Evolutionary conservation across 2,797 vertebrate genomes (phyloP).

Genomic region (Carapus acus): DNA sequence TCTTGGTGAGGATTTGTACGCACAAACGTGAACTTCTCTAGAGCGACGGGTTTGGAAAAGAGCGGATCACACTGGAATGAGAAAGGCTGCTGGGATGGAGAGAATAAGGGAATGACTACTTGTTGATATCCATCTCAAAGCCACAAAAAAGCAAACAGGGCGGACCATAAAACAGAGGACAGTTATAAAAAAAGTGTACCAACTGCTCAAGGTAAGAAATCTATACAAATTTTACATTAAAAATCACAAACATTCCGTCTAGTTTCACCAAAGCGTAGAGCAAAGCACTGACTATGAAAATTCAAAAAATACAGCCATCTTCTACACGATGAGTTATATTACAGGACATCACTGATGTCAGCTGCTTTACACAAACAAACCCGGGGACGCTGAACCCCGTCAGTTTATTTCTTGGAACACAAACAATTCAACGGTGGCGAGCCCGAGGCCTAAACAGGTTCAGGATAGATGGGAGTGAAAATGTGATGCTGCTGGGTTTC

Average conservation of each 20-base stretch:
- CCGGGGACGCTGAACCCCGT: constrained; percentile 48
- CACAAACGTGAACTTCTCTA: constrained; percentile 11
- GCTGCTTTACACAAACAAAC: constrained; percentile 92
- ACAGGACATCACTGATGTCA: constrained; percentile 99
- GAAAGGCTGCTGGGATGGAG: constrained; percentile 33
- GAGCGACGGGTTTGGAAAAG: constrained; percentile 17
- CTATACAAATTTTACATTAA: constrained; percentile 91
- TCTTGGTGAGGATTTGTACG: constrained; percentile 8
- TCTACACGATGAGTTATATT: constrained; percentile 80
- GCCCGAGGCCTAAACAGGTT: constrained; percentile 25
- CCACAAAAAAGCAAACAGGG: constrained; percentile 40
- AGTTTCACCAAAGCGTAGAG: constrained; percentile 72
- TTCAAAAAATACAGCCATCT: constrained; percentile 92
- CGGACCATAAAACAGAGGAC: constrained; percentile 50
- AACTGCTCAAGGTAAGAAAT: constrained; percentile 91
- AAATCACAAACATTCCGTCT: constrained; percentile 77
- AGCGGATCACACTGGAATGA: constrained; percentile 35
- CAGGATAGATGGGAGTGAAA: constrained; percentile 37
- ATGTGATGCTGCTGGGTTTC: constrained; percentile 49
- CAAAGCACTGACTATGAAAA: constrained; percentile 83
- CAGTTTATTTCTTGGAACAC: constrained; percentile 75
- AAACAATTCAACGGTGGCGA: constrained; percentile 29
- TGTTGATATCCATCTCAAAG: constrained; percentile 41
- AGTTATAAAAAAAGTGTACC: constrained; percentile 76
- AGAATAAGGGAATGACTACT: constrained; percentile 51